These are phyloP conservation scores for Empidonax alnorum DNA, from an alignment of 2,113 vertebrate species.

Conservation along the genomic window DNA sequence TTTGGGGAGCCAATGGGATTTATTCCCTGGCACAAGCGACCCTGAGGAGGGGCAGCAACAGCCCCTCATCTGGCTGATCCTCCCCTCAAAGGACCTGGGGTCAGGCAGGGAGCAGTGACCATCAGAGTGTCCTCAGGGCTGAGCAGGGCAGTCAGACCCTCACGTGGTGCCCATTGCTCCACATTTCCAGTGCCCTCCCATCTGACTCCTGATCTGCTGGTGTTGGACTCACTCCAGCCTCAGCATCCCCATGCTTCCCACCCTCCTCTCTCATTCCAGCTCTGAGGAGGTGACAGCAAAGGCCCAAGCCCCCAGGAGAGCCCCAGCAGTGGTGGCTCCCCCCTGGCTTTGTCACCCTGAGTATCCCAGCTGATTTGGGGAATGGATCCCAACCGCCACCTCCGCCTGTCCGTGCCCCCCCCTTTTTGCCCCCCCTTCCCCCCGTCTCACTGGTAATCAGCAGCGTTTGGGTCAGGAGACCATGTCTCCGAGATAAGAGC, in stretches of 20 bases:
- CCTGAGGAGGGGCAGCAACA: not conserved
- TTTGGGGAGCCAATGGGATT: not conserved
- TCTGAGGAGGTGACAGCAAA: not conserved
- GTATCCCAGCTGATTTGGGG: not conserved
- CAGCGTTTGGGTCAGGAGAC: slow-evolving; percentile 84
- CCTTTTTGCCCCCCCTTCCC: not conserved
- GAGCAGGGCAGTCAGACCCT: rapidly evolving
- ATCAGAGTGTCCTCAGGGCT: not conserved
- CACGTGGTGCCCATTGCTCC: rapidly evolving
- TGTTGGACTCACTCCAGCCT: not conserved
- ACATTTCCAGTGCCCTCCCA: rapidly evolving
- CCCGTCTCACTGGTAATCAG: slow-evolving; percentile 74
- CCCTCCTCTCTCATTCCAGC: not conserved
- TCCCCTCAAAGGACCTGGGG: rapidly evolving
- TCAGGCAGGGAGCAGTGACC: not conserved
- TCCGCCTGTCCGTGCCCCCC: not conserved
- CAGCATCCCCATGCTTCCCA: not conserved
- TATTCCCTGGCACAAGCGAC: not conserved
- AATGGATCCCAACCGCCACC: not conserved
- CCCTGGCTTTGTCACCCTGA: not conserved
- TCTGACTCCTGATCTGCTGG: not conserved
- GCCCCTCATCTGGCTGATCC: not conserved
- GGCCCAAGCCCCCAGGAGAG: not conserved
- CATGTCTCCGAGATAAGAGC: slow-evolving; percentile 86
- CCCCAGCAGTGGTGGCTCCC: not conserved